Percentiles rank a stretch among this genome's conserved stretches.
These are phyloP conservation scores for Meloidogyne floridensis DNA, from an alignment of 1,140 invertebrate genomes.

Conservation along the genomic window DNA sequence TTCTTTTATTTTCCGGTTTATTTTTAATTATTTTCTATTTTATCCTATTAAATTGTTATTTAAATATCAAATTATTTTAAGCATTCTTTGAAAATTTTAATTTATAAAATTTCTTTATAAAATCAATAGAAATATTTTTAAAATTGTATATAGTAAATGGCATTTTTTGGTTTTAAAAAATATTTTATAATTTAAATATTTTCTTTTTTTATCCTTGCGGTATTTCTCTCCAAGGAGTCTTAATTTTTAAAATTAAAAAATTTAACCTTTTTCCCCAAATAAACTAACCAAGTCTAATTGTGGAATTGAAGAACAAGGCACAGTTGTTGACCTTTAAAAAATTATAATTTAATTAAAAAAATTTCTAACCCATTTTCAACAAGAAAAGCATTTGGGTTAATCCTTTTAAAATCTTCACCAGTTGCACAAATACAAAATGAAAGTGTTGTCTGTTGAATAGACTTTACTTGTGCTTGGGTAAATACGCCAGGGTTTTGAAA, in stretches of 20 bases:
- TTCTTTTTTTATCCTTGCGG: not conserved
- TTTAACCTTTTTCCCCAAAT: not conserved
- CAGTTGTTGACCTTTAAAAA: constrained; percentile 30
- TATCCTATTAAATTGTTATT: no score
- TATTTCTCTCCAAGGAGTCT: not conserved
- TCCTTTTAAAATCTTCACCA: constrained; percentile 45
- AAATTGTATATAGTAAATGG: not conserved
- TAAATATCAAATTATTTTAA: no score
- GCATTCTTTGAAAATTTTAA: no score
- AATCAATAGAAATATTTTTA: not conserved
- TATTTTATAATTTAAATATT: not conserved
- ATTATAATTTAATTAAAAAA: not conserved
- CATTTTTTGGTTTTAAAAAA: not conserved
- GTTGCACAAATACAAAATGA: constrained; percentile 45
- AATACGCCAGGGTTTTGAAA: constrained; percentile 40
- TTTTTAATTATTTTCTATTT: no score
- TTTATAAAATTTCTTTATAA: no score
- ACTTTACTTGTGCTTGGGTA: constrained; percentile 28
- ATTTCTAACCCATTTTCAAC: constrained; percentile 44
- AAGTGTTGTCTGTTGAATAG: constrained; percentile 38
- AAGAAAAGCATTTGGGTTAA: constrained; percentile 49
- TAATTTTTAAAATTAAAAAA: not conserved
- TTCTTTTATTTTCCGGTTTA: no score
- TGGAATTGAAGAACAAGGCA: constrained; percentile 40
- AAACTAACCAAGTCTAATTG: constrained; percentile 31